Evolutionary conservation across 2,113 vertebrate species (phyloP), one percentile per base, ranked within the genome.

Genomic region (Leucopternis melanops): DNA sequence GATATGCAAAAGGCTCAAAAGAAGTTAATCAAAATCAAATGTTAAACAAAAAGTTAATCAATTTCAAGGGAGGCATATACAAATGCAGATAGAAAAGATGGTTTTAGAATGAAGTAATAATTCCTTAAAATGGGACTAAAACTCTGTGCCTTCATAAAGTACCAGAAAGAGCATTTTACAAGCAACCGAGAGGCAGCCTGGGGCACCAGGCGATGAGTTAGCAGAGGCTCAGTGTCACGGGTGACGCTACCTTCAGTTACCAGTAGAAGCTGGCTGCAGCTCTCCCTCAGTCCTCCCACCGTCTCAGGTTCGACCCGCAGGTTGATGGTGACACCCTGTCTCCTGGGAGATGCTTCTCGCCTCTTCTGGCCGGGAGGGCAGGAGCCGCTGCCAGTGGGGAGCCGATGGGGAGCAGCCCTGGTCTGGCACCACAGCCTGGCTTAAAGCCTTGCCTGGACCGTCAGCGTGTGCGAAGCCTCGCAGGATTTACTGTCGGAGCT

Each of bases 231-330:
- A 8, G 20, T 44, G 55, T 27, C 22, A 47, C 6, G 13, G 16
- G 11, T 0, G 7, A 27, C 17, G 57, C 19, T 66, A 21, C 1
- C 1, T 29, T 22, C 63, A 54, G 13, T 2, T 65, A 50, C 52
- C 65, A 7, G 55, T 0, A 84, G 91, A 32, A n/a, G 22, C 7
- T n/a, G 45, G 2, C 20, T 73, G 16, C 19, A 63, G 9, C 22
- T 81, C 3, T 3, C 5, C 36, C 34, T 57, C 0, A 0, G 9
- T 70, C 29, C 55, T 91, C 47, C 17, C 52, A n/a, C 18, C 4
- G 2, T 17, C 58, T 67, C 0, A 0, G 44, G 21, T 19, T 44
- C 81, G 66, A 31, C 36, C 42, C 71, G 29, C 11, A 22, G 40
- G 22, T 14, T 3, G 10, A 8, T 18, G 21, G 31, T 40, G 32